phyloP scores from a whole-genome alignment of 2,113 vertebrate species.

The Tetrax tetrax region DNA sequence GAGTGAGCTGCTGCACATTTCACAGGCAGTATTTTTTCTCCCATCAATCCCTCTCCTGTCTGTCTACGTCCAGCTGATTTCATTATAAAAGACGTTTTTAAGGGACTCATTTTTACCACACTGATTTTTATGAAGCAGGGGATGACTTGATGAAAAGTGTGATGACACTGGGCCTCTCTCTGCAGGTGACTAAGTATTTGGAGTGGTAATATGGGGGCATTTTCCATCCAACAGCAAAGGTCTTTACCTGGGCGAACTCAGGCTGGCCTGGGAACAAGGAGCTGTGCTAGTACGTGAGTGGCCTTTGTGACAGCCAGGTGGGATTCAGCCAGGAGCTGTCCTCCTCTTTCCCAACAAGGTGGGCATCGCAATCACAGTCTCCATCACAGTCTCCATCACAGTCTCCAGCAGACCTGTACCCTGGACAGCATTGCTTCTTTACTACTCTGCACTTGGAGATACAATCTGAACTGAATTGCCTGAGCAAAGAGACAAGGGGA shows the following conservation, averaged over 20 bases:
- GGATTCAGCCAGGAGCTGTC: neutral
- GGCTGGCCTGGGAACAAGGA: neutral
- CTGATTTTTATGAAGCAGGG: neutral
- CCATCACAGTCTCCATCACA: neutral
- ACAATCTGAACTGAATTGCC: neutral
- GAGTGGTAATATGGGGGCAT: neutral
- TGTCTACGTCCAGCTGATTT: neutral
- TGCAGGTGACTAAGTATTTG: neutral
- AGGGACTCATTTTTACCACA: neutral
- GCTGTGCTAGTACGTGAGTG: neutral
- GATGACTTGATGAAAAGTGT: neutral
- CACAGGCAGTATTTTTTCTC: neutral
- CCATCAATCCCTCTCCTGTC: neutral
- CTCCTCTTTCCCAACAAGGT: neutral
- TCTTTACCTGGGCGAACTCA: neutral
- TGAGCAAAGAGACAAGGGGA: neutral
- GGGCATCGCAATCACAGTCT: neutral
- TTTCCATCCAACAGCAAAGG: neutral
- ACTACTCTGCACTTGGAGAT: neutral
- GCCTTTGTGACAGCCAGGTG: neutral
- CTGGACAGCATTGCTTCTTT: neutral
- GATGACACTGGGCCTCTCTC: neutral
- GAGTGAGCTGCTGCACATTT: neutral
- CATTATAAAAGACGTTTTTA: slow-evolving; percentile 6
- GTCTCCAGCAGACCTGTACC: neutral